A percentile compares a stretch with the other conserved stretches of the same genome.
These are phyloP conservation scores for Limosa lapponica DNA, from an alignment of 2,797 vertebrate genomes.

Conservation along the genomic window DNA sequence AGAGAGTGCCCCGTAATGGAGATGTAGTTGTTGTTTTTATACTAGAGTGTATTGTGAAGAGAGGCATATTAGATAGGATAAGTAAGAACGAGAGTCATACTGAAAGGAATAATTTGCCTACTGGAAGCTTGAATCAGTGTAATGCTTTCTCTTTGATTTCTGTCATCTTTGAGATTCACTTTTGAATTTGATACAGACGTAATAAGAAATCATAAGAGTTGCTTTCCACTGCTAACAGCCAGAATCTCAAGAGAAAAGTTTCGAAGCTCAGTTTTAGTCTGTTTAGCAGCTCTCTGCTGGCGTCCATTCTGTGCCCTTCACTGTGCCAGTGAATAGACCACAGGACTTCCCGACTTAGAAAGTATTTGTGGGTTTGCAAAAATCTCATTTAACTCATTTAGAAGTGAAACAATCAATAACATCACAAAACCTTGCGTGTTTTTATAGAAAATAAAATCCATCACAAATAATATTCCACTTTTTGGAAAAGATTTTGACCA, in stretches of 20 bases:
- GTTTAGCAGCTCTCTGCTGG: neutral
- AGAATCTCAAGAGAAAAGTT: neutral
- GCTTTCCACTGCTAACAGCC: neutral
- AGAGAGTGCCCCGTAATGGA: neutral
- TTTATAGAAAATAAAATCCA: neutral
- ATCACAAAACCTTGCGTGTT: neutral
- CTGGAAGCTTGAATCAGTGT: neutral
- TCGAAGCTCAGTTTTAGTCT: constrained; percentile 1
- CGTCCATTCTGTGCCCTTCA: neutral
- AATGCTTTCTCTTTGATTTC: neutral
- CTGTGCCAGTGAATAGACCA: neutral
- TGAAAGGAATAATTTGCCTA: constrained; percentile 33
- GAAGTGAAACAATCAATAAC: neutral
- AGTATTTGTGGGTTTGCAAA: neutral
- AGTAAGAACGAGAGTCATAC: neutral
- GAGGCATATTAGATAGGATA: neutral
- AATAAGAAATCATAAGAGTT: neutral
- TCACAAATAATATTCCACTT: neutral
- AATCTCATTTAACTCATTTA: neutral
- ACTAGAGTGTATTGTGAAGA: neutral
- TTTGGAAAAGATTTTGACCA: neutral
- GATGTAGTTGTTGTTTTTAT: neutral
- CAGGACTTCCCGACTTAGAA: neutral
- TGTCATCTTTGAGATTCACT: neutral
- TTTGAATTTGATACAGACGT: neutral